Conservation (phyloP, 2,888 invertebrate genomes). For the Hemaris fuciformis region DNA sequence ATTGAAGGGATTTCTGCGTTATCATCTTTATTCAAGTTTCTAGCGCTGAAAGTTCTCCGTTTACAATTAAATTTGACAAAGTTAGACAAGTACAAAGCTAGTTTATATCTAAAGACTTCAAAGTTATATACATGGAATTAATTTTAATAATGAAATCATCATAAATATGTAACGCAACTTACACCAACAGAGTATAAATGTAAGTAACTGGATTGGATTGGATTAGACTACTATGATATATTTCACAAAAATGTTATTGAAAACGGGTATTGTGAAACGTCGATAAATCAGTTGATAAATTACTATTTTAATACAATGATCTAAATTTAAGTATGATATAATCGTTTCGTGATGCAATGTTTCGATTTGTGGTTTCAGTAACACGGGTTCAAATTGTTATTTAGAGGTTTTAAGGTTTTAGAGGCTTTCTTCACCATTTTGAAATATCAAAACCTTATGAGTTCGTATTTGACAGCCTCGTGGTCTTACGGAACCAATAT, state of each 20-base stretch:
- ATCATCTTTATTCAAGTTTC: not conserved
- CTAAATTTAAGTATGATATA: too few relatives aligned
- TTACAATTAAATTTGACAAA: slow-evolving; percentile 4
- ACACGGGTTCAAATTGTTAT: not conserved
- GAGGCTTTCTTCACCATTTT: too few relatives aligned
- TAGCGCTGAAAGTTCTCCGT: not conserved
- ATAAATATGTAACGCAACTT: not conserved
- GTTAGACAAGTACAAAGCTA: not conserved
- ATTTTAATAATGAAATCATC: not conserved
- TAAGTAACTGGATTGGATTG: too few relatives aligned
- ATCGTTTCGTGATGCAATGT: not conserved
- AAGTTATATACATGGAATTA: not conserved
- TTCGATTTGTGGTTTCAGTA: not conserved
- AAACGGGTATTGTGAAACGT: too few relatives aligned
- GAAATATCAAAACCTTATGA: too few relatives aligned
- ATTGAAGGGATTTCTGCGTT: not conserved
- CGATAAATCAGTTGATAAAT: too few relatives aligned
- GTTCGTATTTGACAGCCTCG: too few relatives aligned
- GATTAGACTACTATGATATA: too few relatives aligned
- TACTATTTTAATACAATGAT: too few relatives aligned
- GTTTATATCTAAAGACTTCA: not conserved
- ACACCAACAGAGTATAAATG: not conserved
- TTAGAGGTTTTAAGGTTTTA: too few relatives aligned
- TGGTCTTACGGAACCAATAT: too few relatives aligned
- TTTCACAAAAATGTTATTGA: too few relatives aligned